Evolutionary conservation across 2,797 vertebrate genomes (phyloP), one percentile per base, ranked within the genome.

Genomic region (Craterocephalus amniculus): DNA sequence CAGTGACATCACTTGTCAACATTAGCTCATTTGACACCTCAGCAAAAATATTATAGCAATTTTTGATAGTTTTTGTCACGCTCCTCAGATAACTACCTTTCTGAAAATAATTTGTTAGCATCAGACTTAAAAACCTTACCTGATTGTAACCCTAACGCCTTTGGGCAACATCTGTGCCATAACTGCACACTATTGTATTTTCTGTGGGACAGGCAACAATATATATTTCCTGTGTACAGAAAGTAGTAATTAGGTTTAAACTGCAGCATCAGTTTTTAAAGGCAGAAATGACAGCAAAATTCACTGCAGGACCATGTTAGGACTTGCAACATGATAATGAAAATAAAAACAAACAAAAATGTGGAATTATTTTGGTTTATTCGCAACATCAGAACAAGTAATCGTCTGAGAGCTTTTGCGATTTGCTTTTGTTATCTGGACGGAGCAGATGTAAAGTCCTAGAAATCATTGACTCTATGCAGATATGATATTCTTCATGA

Each of bases 251-350:
- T 38, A 29, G 4, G 40, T 55, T 67, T 63, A 13, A 3, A 4
- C 22, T 24, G 16, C 49, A 6, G 36, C 10, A 49, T 35, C 32
- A 52, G 1, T 22, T 35, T 60, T 52, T 14, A 51, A 12, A 36
- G 9, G 55, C 5, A 58, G n/a, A 59, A 57, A 67, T 49, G 12
- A 48, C 34, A 43, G 38, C 34, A 43, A 14, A 40, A 16, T 58
- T 70, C 7, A 36, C n/a, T 13, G 13, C 34, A 40, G 16, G 56
- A 43, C 24, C 16, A 16, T 61, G 13, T 10, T 51, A 32, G 20
- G 36, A 43, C 12, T 20, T 32, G n/a, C 16, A 45, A 27, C 35
- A 29, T n/a, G 14, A 56, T 58, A 34, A 34, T 6, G 1, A 34
- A 6, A 34, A 32, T 24, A 8, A 22, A 5, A 51, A 51, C 4